Base-by-base conservation (phyloP, 2,888 invertebrate genomes). In the Phaedon cochleariae region DNA sequence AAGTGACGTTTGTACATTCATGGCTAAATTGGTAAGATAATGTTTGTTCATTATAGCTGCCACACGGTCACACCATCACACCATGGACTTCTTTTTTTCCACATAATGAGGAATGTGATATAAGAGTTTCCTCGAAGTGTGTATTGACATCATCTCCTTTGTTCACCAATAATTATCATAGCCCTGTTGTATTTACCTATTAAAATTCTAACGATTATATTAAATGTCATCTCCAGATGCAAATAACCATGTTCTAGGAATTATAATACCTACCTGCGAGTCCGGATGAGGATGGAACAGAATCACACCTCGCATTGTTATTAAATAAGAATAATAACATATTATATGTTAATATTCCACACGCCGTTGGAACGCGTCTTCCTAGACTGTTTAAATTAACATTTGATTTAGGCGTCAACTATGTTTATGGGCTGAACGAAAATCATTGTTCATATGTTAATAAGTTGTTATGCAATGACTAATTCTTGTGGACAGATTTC, bases 291-390 rank as follows among this genome's bases (percentile, higher is more conserved):
- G 73, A 70, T 75, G 74, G 74, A 77, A 76, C 75, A 72, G 75
- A 76, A 74, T 82, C 82, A 82, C 83, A 81, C 82, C 82, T 82
- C 75, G 77, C 77, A 83, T 82, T 82, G 82, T 83, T 82, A 82
- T 82, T 82, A 82, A n/a, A 81, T 80, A 81, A 81, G 83, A 83
- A 83, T 83, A 83, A 83, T 83, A 82, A 82, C 82, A 82, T 82
- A 83, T 83, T 83, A 83, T 83, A 83, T 83, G 83, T 82, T 80
- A 83, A 83, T 83, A 79, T 75, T 79, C 79, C 80, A 79, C 79
- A 80, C 79, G 72, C 77, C 76, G 75, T 81, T 76, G 77, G 81
- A 80, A 80, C 80, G 80, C 80, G 81, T 82, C 82, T 82, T 81
- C 80, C 77, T 78, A 78, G 77, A 78, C 77, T 80, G 81, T 74